phyloP scores from a whole-genome alignment of 2,888 invertebrate species.

The Drosophila colorata region DNA sequence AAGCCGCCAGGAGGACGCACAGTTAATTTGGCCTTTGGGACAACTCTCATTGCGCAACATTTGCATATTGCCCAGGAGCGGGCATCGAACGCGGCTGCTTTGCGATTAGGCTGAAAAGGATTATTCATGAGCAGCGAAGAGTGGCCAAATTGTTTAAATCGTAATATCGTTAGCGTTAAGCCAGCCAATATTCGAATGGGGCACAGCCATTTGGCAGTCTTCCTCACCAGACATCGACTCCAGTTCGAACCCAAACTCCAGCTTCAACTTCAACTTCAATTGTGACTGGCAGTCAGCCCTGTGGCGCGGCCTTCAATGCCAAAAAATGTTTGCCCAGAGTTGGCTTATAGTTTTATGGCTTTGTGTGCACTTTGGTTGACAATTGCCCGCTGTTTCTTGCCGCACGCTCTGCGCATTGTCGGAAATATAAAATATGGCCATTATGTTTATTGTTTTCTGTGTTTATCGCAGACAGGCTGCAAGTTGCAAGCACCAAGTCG shows the following conservation, averaged over 20 bases:
- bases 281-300: conserved; percentile 14
- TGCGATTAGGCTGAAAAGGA: conserved; percentile 58
- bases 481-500: conserved; percentile 8
- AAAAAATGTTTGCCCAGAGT: conserved; percentile 46
- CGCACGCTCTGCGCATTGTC: conserved; percentile 49
- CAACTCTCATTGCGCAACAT: conserved; percentile 35
- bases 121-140: conserved; percentile 70
- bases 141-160: conserved; percentile 46
- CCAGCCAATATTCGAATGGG: conserved; percentile 52
- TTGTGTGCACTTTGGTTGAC: too few species aligned
- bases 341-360: conserved; percentile 51
- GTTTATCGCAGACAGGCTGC: conserved; percentile 24
- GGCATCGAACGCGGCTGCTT: too few species aligned
- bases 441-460: conserved; percentile 73
- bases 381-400: conserved; percentile 77
- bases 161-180: conserved; percentile 37
- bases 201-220: conserved; percentile 41
- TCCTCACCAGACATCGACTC: not conserved
- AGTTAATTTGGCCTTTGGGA: conserved; percentile 60
- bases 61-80: conserved; percentile 63
- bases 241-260: not conserved
- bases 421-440: conserved; percentile 79
- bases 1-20: conserved; percentile 1
- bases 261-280: conserved; percentile 1
- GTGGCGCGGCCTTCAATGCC: conserved; percentile 49